phyloP scores from a whole-genome alignment of 1,140 invertebrate species.

The Meteorus sp. region DNA sequence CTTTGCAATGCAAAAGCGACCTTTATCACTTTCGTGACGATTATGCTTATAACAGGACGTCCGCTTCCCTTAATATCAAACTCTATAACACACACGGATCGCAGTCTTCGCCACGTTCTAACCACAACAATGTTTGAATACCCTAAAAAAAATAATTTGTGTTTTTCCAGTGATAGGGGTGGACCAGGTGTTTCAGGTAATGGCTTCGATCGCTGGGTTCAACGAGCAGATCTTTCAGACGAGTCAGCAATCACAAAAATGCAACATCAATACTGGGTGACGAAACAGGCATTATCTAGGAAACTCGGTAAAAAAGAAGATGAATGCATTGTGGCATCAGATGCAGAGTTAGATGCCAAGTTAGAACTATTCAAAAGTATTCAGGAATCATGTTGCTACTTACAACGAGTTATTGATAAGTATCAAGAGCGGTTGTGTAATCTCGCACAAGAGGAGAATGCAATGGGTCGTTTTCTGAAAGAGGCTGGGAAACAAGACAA shows the following conservation, averaged over 20 bases:
- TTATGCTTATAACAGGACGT: neutral
- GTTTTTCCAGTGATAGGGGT: conserved; percentile 36
- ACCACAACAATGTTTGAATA: neutral
- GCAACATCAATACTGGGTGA: conserved; percentile 98
- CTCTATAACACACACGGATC: neutral
- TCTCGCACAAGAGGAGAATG: conserved; percentile 93
- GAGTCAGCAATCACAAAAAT: conserved; percentile 71
- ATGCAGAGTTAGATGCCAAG: conserved; percentile 96
- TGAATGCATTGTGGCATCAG: conserved; percentile 93
- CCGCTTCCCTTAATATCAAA: neutral
- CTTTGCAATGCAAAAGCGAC: conserved; percentile 1
- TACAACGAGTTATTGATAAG: conserved; percentile 89
- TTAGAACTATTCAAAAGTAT: conserved; percentile 95
- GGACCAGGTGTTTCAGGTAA: conserved; percentile 42
- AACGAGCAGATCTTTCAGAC: conserved; percentile 38
- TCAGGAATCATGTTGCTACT: conserved; percentile 84
- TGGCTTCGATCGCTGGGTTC: conserved; percentile 44
- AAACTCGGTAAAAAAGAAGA: conserved; percentile 98
- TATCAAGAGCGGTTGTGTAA: conserved; percentile 92
- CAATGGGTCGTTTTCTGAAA: conserved; percentile 92
- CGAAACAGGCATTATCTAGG: conserved; percentile 91
- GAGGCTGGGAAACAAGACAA: conserved; percentile 90
- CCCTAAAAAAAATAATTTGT: neutral
- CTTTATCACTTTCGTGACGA: neutral
- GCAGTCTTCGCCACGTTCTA: neutral